Base-by-base conservation (phyloP, 2,113 vertebrate species). In the Mus spicilegus region DNA sequence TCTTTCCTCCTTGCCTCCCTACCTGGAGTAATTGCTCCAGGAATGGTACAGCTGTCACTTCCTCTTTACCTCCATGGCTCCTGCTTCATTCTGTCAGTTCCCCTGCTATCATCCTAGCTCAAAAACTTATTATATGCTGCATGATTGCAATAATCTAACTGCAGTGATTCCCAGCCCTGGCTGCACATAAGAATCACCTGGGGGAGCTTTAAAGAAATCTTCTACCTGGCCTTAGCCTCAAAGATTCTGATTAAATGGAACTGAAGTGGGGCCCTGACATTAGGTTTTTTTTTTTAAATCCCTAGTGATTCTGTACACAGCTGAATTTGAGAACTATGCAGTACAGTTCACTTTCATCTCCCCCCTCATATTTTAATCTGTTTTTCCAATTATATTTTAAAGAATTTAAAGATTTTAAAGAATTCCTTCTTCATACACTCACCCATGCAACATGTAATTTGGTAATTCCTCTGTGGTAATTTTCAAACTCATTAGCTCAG, bases 61-160 rank as follows among this genome's bases (percentile, higher is more conserved):
- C 49, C 54, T 65, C 61, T 75, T 80, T 92, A 42, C 87, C 67
- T 84, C 82, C 30, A 42, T 5, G 65, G 36, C 46, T 24, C 85
- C 94, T 90, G 51, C 54, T 93, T 72, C 61, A 16, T 93, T 88
- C 6, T 13, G 85, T 93, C 93, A 89, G 95, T 92, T 95, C 73
- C 72, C 81, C 92, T 90, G 90, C 81, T 77, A 56, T 90, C 94
- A 92, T 73, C 88, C 95, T 91, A 91, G 92, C 97, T 96, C 92
- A 95, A 84, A 97, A 97, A 95, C 92, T 65, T 97, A 97, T 96
- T 97, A 97, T 96, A 96, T 97, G 97, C 96, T 96, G 89, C 90
- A 91, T 93, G 96, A 90, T 90, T 95, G 85, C 96, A 98, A 96
- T 96, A 96, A 95, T 96, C 95, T 95, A 93, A 97, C 72, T 95